phyloP scores from a whole-genome alignment of 2,113 vertebrate genomes.

The Phalacrocorax pelagicus region DNA sequence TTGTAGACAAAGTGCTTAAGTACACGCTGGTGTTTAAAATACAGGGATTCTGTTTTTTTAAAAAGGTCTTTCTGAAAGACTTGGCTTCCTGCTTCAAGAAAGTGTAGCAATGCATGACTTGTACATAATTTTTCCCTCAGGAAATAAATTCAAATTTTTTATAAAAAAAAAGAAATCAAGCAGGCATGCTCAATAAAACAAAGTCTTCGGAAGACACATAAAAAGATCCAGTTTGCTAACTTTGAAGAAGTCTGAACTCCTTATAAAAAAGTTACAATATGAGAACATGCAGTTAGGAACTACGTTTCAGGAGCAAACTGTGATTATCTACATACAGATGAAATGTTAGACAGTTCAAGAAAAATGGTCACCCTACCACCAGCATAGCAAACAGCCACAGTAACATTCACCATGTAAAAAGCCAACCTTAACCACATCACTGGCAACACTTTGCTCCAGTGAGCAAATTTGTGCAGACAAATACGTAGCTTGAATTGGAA shows the following conservation, averaged over 20 bases:
- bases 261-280: not conserved
- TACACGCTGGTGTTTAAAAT: not conserved
- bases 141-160: not conserved
- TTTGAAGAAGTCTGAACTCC: not conserved
- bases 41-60: not conserved
- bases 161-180: not conserved
- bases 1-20: not conserved
- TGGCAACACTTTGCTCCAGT: not conserved
- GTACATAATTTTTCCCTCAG: not conserved
- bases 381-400: not conserved
- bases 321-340: not conserved
- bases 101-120: not conserved
- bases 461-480: not conserved
- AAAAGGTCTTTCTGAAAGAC: not conserved
- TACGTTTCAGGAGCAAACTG: not conserved
- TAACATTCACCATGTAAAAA: not conserved
- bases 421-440: not conserved
- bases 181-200: not conserved
- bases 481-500: not conserved
- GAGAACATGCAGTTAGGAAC: not conserved
- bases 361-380: not conserved
- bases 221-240: not conserved
- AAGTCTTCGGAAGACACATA: not conserved
- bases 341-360: not conserved
- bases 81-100: not conserved